Base-by-base conservation (phyloP, 2,888 invertebrate species). In the Ligdia adustata region DNA sequence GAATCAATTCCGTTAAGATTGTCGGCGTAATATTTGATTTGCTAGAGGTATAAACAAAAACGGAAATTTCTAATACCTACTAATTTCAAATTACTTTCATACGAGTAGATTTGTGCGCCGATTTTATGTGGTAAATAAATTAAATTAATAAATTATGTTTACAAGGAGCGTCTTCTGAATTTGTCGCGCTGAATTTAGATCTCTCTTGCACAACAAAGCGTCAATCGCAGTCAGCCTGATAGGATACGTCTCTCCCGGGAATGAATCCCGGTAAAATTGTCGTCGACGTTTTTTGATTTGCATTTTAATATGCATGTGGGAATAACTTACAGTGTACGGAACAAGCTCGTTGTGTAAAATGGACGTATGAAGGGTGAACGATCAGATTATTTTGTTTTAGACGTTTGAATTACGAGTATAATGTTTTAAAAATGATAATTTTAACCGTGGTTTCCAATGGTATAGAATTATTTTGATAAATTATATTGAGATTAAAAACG, bases 241-340 rank as follows among this genome's bases (percentile, higher is more conserved):
- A 18, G n/a, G n/a, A 5, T 15, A 26, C 9, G 11, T 29, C 4
- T 29, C 4, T 9, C 4, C 3, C 1, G 14, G 20, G 11, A 14
- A 4, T 15, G 22, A 24, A 15, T 14, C 18, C 18, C 9, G 41
- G 51, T 39, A 54, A 45, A 46, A 48, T 27, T 27, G n/a, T 13
- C 35, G 27, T 12, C 53, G 68, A 57, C 61, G 69, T 66, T 59
- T 75, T 78, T n/a, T 71, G 72, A 88, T 89, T 89, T 88, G 85
- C 87, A 89, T 89, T 86, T 90, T 88, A 89, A 90, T 87, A 86
- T 82, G 81, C 80, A 75, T 79, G 68, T n/a, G 80, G 81, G 82
- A 71, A 75, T 73, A 70, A 66, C 63, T n/a, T n/a, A n/a, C n/a
- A n/a, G n/a, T n/a, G n/a, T n/a, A 57, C 20, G 64, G 67, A 73